Percentiles rank a stretch among this genome's conserved stretches.
These are phyloP conservation scores for Pseudochromis fuscus DNA, from an alignment of 2,797 vertebrate genomes.

Conservation along the genomic window DNA sequence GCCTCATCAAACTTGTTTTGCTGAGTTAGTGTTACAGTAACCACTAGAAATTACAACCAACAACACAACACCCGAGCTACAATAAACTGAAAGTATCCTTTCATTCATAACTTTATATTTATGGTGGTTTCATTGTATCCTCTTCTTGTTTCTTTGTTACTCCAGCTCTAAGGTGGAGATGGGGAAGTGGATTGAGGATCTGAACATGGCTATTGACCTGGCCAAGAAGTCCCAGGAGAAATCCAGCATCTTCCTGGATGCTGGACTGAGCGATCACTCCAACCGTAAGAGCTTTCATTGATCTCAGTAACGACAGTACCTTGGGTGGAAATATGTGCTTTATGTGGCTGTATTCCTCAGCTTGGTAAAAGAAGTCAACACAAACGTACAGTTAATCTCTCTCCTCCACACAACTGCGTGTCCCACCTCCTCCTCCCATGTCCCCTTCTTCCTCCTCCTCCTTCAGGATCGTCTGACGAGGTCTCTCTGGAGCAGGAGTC, in stretches of 20 bases:
- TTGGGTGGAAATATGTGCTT: not conserved
- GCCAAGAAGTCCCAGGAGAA: conserved; percentile 88
- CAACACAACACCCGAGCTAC: too few relatives aligned
- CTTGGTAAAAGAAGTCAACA: not conserved
- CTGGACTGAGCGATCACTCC: conserved; percentile 78
- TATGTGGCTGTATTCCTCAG: not conserved
- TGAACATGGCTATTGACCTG: conserved; percentile 91
- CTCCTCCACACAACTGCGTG: conserved; percentile 58
- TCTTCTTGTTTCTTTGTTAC: conserved; percentile 11
- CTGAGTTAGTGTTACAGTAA: not conserved
- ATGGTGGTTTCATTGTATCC: not conserved
- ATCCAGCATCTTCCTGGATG: conserved; percentile 83
- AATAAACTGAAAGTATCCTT: too few relatives aligned
- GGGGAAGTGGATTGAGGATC: conserved; percentile 96
- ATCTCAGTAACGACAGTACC: not conserved
- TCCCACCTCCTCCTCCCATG: conserved; percentile 8
- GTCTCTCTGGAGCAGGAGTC: conserved; percentile 92
- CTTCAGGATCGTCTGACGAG: conserved; percentile 90
- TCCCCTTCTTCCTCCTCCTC: not conserved
- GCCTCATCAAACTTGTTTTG: not conserved
- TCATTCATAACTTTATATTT: not conserved
- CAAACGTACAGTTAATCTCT: conserved; percentile 48
- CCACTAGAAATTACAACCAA: too few relatives aligned
- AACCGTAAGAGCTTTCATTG: conserved; percentile 85
- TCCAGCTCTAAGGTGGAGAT: conserved; percentile 95